Base-by-base conservation (phyloP, 1,140 invertebrate genomes). In the Pteromalus puparum region DNA sequence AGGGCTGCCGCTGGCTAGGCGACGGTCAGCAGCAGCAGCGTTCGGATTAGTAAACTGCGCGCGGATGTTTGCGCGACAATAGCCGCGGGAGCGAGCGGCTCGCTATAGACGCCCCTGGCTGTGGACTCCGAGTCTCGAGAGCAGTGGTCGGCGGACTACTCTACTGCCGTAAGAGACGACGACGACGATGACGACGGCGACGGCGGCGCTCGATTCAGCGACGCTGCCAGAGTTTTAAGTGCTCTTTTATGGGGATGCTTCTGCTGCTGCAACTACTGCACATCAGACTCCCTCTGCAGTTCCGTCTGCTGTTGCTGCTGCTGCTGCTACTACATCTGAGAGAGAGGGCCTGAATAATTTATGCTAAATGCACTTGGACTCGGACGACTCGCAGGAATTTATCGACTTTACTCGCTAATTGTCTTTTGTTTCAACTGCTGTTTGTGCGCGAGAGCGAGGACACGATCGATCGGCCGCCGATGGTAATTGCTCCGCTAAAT, bases 51-150 rank as follows among this genome's bases (percentile, higher is more conserved):
- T 85, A 85, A 87, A 83, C 81, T 75, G 73, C 82, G 38, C 24
- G 87, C 18, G 81, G 82, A 86, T 68, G 85, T 88, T 88, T 67
- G 72, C 76, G 30, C 85, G 85, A 89, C 87, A 89, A 89, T 88
- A 83, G 84, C 82, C 85, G 46, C 46, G 81, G 53, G 81, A 81
- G 28, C 4, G 67, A 61, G 53, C 21, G 15, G 6, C 53, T 61
- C 53, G 38, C 38, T 42, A 42, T 42, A n/a, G 24, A 26, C 30
- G 46, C 24, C 28, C 26, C 13, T 21, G 18, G 38, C 28, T 48
- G 24, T 79, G 48, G 48, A 61, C 46, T 61, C 38, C 34, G 21
- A 61, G 65, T 26, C 38, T 61, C 77, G 48, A 18, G 18, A 26
- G 26, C 24, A 12, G 65, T 4, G 38, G 46, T 61, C 38, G 18